phyloP scores from a whole-genome alignment of 37 sponge, comb jelly and placozoan species.

The Halichondria panicea region DNA sequence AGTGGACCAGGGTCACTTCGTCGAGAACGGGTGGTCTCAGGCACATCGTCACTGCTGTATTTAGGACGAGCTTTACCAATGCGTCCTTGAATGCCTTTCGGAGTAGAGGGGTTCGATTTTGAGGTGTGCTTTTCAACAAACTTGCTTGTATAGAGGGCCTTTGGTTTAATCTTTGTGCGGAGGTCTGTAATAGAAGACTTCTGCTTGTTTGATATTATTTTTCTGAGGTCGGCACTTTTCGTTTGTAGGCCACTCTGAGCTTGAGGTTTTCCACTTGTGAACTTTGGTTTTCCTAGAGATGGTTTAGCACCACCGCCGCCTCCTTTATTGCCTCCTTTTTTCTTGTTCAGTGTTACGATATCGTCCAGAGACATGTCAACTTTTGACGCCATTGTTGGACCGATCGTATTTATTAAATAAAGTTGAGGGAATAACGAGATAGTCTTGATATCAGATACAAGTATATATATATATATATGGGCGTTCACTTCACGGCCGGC shows the following conservation, averaged over 20 bases:
- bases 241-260: no score
- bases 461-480: no score
- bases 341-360: background rate
- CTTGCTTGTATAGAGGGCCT: slow-evolving; percentile 16
- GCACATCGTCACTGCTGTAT: no score
- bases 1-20: slow-evolving; percentile 20
- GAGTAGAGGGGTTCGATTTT: background rate
- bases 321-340: background rate
- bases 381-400: slow-evolving; percentile 33
- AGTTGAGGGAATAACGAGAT: no score
- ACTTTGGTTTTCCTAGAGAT: background rate
- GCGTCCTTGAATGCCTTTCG: background rate
- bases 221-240: slow-evolving; percentile 42
- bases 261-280: no score
- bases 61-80: no score
- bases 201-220: slow-evolving; percentile 38
- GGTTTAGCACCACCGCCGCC: background rate
- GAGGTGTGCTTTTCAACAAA: no score
- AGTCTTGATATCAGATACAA: no score
- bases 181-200: slow-evolving; percentile 50
- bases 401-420: no score
- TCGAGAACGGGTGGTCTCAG: no score
- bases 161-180: slow-evolving; percentile 53
- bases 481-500: no score
- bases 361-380: slow-evolving; percentile 48